Percentiles rank a stretch among this genome's conserved stretches.
These are phyloP conservation scores for Pedionomus torquatus DNA, from an alignment of 2,113 vertebrate species.

Conservation along the genomic window DNA sequence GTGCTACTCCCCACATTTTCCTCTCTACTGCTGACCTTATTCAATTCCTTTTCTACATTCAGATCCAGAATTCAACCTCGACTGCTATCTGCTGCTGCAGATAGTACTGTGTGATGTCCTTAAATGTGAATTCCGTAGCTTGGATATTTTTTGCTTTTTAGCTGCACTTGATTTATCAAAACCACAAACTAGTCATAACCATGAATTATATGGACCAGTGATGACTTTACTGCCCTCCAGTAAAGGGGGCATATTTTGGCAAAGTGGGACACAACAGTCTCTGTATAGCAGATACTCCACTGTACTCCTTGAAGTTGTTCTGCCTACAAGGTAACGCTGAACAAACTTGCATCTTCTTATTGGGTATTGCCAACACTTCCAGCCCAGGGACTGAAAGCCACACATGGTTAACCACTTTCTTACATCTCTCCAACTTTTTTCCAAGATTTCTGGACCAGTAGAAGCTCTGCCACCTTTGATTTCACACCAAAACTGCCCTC, in stretches of 20 bases:
- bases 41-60: not conserved
- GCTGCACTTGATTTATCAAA: not conserved
- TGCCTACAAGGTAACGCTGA: not conserved
- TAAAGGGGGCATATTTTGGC: fast-evolving
- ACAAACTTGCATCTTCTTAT: not conserved
- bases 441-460: not conserved
- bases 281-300: not conserved
- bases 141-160: not conserved
- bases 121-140: not conserved
- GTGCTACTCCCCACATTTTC: not conserved
- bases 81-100: not conserved
- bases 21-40: not conserved
- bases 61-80: not conserved
- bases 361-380: not conserved
- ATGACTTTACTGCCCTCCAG: not conserved
- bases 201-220: not conserved
- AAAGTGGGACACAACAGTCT: not conserved
- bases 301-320: not conserved
- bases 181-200: not conserved
- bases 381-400: not conserved
- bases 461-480: not conserved
- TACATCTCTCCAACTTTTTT: not conserved
- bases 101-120: not conserved
- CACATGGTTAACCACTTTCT: not conserved
- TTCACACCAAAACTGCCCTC: not conserved